Percentiles rank a stretch among this genome's conserved stretches.
These are phyloP conservation scores for Aldrovandia affinis DNA, from an alignment of 2,797 vertebrate species.

Conservation along the genomic window DNA sequence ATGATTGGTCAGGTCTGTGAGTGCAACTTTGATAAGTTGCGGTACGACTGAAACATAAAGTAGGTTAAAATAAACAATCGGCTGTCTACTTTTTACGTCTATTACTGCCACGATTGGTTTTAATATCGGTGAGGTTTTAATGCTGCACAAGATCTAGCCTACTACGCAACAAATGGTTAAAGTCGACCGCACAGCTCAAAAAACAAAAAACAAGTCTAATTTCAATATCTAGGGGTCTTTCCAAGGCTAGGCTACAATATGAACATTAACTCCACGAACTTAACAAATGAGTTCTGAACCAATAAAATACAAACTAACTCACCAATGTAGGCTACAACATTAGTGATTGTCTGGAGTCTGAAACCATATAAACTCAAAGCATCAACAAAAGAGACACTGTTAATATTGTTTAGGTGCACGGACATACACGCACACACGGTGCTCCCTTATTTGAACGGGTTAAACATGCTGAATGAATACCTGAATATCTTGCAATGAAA, in stretches of 20 bases:
- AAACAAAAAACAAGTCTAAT: neutral
- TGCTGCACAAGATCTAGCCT: neutral
- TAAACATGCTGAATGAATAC: neutral
- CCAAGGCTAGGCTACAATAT: neutral
- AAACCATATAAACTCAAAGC: neutral
- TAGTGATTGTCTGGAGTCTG: neutral
- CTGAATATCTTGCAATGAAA: slow-evolving; percentile 3
- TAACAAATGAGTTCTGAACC: neutral
- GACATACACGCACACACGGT: neutral
- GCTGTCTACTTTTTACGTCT: neutral
- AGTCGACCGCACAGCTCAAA: neutral
- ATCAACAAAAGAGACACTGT: neutral
- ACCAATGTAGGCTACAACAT: neutral
- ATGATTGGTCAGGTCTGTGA: neutral
- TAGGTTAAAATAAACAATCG: neutral
- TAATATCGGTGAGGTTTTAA: neutral
- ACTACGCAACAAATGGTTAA: neutral
- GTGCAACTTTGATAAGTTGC: neutral
- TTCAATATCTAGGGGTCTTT: neutral
- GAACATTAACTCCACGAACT: neutral
- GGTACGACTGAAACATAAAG: neutral
- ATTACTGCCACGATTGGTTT: neutral
- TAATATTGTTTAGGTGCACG: too few relatives aligned
- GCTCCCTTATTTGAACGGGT: neutral
- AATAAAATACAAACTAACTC: neutral